These are phyloP conservation scores for Xenotilapia leptura DNA, from an alignment of 2,113 vertebrate genomes.

Conservation along the genomic window DNA sequence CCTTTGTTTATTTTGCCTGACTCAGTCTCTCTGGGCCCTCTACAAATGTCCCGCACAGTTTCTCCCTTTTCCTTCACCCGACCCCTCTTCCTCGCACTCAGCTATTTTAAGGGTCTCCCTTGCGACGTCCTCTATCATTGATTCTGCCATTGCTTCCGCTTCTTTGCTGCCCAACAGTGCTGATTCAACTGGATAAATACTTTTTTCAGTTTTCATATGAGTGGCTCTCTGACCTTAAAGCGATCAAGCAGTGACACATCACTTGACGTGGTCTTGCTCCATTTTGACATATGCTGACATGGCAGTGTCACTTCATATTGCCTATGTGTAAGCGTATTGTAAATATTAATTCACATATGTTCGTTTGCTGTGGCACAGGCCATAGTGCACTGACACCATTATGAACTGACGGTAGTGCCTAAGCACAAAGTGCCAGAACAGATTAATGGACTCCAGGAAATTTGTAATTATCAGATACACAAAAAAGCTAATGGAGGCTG, in stretches of 20 bases:
- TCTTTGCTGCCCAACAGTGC: background rate
- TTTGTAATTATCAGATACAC: conserved; percentile 35
- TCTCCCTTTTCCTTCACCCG: conserved; percentile 4
- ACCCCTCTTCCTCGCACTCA: conserved; percentile 13
- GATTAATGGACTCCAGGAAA: background rate
- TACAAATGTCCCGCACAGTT: conserved; percentile 4
- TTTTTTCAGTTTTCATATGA: background rate
- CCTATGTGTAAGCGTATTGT: background rate
- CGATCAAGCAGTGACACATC: conserved; percentile 17
- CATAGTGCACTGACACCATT: background rate
- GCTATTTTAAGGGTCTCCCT: conserved; percentile 42
- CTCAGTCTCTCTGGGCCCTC: conserved; percentile 7
- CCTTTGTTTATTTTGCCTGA: conserved; percentile 5
- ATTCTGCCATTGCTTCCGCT: background rate
- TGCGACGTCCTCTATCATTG: background rate
- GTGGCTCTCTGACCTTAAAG: conserved; percentile 6
- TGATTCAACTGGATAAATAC: conserved; percentile 35
- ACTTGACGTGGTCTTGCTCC: background rate
- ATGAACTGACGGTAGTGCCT: background rate
- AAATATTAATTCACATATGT: background rate
- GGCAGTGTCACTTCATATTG: background rate
- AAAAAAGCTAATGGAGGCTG: background rate
- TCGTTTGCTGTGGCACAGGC: background rate
- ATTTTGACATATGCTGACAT: conserved; percentile 22
- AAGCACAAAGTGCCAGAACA: background rate